These are phyloP conservation scores for Odiellus spinosus DNA, from an alignment of 2,888 invertebrate genomes.

Conservation along the genomic window DNA sequence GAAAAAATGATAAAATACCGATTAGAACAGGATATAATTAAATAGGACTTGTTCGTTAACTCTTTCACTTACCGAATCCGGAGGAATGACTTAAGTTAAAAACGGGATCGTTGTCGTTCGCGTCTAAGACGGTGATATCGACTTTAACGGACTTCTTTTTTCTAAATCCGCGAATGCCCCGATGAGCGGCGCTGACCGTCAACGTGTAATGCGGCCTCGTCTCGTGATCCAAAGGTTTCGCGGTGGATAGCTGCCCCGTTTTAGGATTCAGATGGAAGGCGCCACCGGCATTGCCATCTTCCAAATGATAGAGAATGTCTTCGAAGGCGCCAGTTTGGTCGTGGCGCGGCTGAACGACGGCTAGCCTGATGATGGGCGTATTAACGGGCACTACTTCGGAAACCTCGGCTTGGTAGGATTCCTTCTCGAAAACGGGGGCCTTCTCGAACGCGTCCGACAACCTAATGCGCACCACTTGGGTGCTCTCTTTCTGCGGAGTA, in stretches of 20 bases:
- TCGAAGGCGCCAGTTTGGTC: conserved; percentile 59
- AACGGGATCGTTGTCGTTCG: conserved; percentile 84
- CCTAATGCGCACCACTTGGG: conserved; percentile 62
- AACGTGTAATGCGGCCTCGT: conserved; percentile 63
- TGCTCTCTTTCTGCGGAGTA: conserved; percentile 53
- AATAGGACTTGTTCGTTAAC: conserved; percentile 42
- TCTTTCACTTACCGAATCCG: too few relatives aligned
- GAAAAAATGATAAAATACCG: too few relatives aligned
- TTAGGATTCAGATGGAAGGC: conserved; percentile 73
- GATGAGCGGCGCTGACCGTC: conserved; percentile 77
- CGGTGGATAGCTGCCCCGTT: conserved; percentile 76
- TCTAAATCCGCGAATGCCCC: conserved; percentile 64
- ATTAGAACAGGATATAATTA: too few relatives aligned
- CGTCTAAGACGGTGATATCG: conserved; percentile 69
- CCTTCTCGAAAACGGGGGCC: conserved; percentile 68
- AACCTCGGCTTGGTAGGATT: conserved; percentile 70
- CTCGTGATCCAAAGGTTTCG: conserved; percentile 67
- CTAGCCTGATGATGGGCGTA: conserved; percentile 65
- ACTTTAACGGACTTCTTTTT: conserved; percentile 64
- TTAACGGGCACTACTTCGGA: conserved; percentile 76
- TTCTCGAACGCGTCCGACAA: conserved; percentile 69
- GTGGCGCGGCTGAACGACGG: background rate
- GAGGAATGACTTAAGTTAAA: conserved; percentile 40
- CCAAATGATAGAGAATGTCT: conserved; percentile 62
- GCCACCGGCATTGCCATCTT: conserved; percentile 62